A percentile compares a stretch with the other conserved stretches of the same genome.
phyloP scores from a whole-genome alignment of 2,888 invertebrate species.

The Frankliniella intonsa region DNA sequence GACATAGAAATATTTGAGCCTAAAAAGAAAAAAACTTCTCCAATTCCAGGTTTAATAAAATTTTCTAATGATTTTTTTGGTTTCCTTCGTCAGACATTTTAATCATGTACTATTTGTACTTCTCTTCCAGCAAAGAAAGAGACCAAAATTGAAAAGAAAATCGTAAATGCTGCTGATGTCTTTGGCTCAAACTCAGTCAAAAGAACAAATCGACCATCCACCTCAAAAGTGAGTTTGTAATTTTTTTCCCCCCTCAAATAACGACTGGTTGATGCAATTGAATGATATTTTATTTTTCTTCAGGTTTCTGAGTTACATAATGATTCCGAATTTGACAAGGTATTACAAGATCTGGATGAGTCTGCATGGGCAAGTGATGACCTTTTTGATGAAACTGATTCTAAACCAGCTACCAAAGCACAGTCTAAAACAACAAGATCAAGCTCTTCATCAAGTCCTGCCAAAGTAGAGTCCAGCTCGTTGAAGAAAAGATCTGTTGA shows the following conservation, averaged over 20 bases:
- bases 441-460: background rate
- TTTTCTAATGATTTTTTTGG: background rate
- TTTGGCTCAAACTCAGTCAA: constrained; percentile 61
- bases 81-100: background rate
- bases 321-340: constrained; percentile 66
- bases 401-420: constrained; percentile 34
- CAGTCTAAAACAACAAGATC: too few species aligned
- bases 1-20: constrained; percentile 41
- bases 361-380: constrained; percentile 37
- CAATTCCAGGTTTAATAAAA: background rate
- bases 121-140: constrained; percentile 20
- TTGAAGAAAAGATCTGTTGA: background rate
- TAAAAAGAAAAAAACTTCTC: constrained; percentile 33
- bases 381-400: constrained; percentile 40
- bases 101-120: constrained; percentile 28
- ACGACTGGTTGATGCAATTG: background rate
- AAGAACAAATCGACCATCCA: constrained; percentile 45
- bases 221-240: constrained; percentile 29
- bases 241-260: constrained; percentile 14
- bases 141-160: constrained; percentile 45
- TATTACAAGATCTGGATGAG: constrained; percentile 61
- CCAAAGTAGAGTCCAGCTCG: background rate
- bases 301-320: constrained; percentile 53
- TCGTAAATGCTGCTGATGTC: constrained; percentile 51
- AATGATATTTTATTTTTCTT: constrained; percentile 10